phyloP scores from a whole-genome alignment of 2,888 invertebrate genomes.

The Syrphus vitripennis region DNA sequence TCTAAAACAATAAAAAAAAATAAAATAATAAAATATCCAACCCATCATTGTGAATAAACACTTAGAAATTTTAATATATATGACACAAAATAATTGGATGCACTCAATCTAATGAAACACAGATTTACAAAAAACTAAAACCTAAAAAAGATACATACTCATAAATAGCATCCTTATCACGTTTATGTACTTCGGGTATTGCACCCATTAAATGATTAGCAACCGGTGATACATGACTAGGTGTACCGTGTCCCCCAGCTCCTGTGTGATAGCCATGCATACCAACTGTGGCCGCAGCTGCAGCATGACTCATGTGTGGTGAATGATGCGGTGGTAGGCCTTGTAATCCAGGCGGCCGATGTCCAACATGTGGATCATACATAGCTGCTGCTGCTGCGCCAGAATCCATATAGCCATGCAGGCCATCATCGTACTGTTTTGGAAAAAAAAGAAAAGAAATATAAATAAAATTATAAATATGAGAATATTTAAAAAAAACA shows the following conservation, averaged over 20 bases:
- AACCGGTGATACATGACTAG: constrained; percentile 91
- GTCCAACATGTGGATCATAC: constrained; percentile 90
- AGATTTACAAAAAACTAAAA: constrained; percentile 27
- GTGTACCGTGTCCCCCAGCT: constrained; percentile 82
- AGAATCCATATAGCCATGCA: constrained; percentile 94
- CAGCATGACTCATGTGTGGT: constrained; percentile 89
- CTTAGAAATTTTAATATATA: constrained; percentile 9
- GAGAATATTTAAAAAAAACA: constrained; percentile 48
- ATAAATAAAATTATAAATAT: constrained; percentile 32
- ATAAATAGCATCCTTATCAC: constrained; percentile 99
- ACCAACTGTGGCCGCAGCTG: constrained; percentile 84
- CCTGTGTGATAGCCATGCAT: constrained; percentile 84
- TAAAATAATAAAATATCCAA: not conserved
- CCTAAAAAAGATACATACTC: constrained; percentile 88
- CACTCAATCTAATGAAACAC: constrained; percentile 55
- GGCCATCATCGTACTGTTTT: constrained; percentile 96
- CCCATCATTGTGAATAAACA: not conserved
- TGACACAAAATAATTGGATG: constrained; percentile 36
- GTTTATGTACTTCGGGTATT: constrained; percentile 95
- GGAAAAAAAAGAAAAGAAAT: constrained; percentile 52
- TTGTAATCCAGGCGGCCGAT: constrained; percentile 84
- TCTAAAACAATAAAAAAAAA: not conserved
- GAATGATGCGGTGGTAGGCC: constrained; percentile 88
- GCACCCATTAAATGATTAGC: constrained; percentile 93
- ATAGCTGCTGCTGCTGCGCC: constrained; percentile 84